Evolutionary conservation across 2,888 invertebrate species (phyloP).

Genomic region (Ectropis crepuscularia): DNA sequence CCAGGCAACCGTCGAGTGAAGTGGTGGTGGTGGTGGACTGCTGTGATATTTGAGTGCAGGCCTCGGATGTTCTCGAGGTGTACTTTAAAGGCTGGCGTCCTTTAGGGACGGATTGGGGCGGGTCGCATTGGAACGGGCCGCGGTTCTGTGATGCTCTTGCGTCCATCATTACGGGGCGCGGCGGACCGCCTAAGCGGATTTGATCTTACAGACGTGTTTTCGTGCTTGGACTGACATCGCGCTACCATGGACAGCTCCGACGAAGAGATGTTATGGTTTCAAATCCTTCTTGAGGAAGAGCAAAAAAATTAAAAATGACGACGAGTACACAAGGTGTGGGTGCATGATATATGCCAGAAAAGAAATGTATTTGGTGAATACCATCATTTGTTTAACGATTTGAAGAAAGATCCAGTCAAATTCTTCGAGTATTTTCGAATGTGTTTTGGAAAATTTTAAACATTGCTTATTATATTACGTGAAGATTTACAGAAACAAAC

Average conservation of each 20-base stretch:
- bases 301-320: conserved; percentile 21
- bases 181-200: too few relatives aligned
- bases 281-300: conserved; percentile 25
- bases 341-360: conserved; percentile 30
- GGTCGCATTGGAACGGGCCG: too few relatives aligned
- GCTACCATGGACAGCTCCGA: conserved; percentile 29
- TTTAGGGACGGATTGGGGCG: too few relatives aligned
- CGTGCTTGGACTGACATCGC: conserved; percentile 9
- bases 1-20: too few relatives aligned
- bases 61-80: too few relatives aligned
- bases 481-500: conserved; percentile 17
- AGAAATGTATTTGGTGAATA: conserved; percentile 27
- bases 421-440: conserved; percentile 27
- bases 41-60: too few relatives aligned
- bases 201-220: too few relatives aligned
- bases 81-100: too few relatives aligned
- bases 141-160: too few relatives aligned
- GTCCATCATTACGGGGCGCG: too few relatives aligned
- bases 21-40: too few relatives aligned
- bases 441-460: conserved; percentile 20
- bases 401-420: conserved; percentile 21
- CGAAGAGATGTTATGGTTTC: conserved; percentile 29
- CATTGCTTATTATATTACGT: conserved; percentile 13
- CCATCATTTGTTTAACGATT: conserved; percentile 25
- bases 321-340: conserved; percentile 29